These are phyloP conservation scores for Metacarcinus magister DNA, from an alignment of 2,888 invertebrate genomes.

Conservation along the genomic window DNA sequence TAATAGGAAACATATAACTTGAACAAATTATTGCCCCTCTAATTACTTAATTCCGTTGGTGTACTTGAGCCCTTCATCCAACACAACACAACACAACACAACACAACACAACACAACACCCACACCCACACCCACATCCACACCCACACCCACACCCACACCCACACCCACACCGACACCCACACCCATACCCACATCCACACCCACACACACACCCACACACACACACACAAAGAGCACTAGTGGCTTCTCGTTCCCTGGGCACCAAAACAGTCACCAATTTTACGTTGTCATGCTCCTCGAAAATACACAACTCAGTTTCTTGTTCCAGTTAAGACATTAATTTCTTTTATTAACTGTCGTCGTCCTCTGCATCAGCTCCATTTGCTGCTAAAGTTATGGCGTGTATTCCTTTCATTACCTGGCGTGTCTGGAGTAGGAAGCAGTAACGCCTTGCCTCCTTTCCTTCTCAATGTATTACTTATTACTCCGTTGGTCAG, in stretches of 20 bases:
- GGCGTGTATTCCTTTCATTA: neutral
- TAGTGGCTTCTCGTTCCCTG: no score
- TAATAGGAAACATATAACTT: neutral
- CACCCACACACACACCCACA: neutral
- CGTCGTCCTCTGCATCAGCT: neutral
- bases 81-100: no score
- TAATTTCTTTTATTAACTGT: neutral
- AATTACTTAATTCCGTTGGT: no score
- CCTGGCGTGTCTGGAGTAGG: neutral
- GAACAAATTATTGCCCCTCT: no score
- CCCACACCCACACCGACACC: neutral
- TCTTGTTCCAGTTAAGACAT: neutral
- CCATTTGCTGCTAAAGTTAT: neutral
- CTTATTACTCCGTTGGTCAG: neutral
- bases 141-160: neutral
- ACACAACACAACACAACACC: no score
- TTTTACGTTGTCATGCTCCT: neutral
- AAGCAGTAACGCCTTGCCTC: neutral
- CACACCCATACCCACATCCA: neutral
- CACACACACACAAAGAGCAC: constrained; percentile 2
- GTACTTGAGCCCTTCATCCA: no score
- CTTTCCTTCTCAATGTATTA: neutral
- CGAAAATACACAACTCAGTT: neutral
- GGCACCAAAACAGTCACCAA: neutral
- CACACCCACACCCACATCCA: no score